Evolutionary conservation across 2,888 invertebrate species (phyloP), one percentile per base, ranked within the genome.

Genomic region (Sarcophaga caerulescens): DNA sequence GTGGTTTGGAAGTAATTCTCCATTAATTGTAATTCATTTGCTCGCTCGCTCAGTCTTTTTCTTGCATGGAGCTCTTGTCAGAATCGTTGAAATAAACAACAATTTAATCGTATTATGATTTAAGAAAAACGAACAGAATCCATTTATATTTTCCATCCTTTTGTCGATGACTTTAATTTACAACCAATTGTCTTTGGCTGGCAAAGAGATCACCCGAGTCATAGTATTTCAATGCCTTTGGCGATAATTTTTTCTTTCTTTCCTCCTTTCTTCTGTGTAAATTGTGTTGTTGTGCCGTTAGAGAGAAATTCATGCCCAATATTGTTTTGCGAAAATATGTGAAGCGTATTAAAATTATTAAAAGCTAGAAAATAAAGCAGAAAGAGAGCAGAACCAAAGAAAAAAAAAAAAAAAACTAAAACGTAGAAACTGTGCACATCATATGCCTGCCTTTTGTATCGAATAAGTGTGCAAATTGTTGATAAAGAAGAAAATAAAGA

Each of bases 1-100:
- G 69, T 92, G 92, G 89, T 65, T 89, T 88, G 92, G 91, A 92
- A 92, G 86, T 92, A 92, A 92, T 92, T 89, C 52, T 89, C 88
- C 35, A 89, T 92, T 89, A 91, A 89, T 89, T 90, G 87, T 47
- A 63, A 44, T 60, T 62, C 52, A 25, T 66, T 44, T 62, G 66
- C 60, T 57, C 68, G n/a, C n/a, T n/a, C n/a, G n/a, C n/a, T n/a
- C n/a, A n/a, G n/a, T n/a, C n/a, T n/a, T n/a, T n/a, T n/a, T 66
- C 35, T 76, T 79, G 25, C 35, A 17, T 35, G 6, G 1, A 35
- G 35, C 35, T 35, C 19, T 17, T 44, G n/a, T 60, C 57, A 63
- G 25, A 57, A 63, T 69, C 52, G 66, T 19, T 19, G 17, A 80
- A 82, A 19, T 71, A 25, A 85, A 73, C 77, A 74, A 63, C 77